Evolutionary conservation across 2,888 invertebrate species (phyloP).

Genomic region (Drosophila anomalipes): DNA sequence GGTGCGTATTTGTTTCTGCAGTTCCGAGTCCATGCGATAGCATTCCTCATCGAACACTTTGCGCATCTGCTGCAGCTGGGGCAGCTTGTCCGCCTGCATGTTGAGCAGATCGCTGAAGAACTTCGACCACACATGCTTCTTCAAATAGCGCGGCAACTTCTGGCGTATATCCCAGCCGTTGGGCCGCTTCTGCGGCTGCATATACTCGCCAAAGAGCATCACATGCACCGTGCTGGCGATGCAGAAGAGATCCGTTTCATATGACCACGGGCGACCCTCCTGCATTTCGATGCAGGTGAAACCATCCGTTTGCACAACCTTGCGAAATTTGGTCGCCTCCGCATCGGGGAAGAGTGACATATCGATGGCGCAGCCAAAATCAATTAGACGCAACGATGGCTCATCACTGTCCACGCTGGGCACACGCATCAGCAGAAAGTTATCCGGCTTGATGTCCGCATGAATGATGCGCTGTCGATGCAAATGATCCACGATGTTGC

Average conservation of each 20-base stretch:
- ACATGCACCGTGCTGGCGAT: slow-evolving; percentile 95
- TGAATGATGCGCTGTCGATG: slow-evolving; percentile 96
- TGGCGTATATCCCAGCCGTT: slow-evolving; percentile 90
- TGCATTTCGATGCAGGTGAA: slow-evolving; percentile 97
- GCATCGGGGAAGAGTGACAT: slow-evolving; percentile 93
- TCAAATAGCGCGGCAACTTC: slow-evolving; percentile 91
- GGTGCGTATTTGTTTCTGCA: slow-evolving; percentile 85
- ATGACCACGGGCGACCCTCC: slow-evolving; percentile 96
- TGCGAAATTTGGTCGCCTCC: slow-evolving; percentile 89
- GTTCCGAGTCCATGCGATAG: slow-evolving; percentile 85
- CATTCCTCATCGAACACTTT: slow-evolving; percentile 83
- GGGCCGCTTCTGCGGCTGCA: slow-evolving; percentile 90
- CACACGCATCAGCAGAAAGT: slow-evolving; percentile 92
- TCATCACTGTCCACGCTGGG: slow-evolving; percentile 88
- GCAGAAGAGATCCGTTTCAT: slow-evolving; percentile 97
- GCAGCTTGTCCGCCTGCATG: slow-evolving; percentile 91
- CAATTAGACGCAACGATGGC: slow-evolving; percentile 94
- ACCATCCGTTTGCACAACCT: slow-evolving; percentile 92
- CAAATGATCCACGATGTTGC: slow-evolving; percentile 93
- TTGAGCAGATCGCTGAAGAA: slow-evolving; percentile 94
- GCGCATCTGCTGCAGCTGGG: slow-evolving; percentile 87
- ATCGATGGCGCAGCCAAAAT: slow-evolving; percentile 98
- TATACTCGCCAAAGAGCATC: slow-evolving; percentile 95
- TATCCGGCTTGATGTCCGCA: slow-evolving; percentile 98
- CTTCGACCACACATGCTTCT: slow-evolving; percentile 91